Evolutionary conservation across 2,113 vertebrate species (phyloP).

Genomic region (Pachyramphus minor): DNA sequence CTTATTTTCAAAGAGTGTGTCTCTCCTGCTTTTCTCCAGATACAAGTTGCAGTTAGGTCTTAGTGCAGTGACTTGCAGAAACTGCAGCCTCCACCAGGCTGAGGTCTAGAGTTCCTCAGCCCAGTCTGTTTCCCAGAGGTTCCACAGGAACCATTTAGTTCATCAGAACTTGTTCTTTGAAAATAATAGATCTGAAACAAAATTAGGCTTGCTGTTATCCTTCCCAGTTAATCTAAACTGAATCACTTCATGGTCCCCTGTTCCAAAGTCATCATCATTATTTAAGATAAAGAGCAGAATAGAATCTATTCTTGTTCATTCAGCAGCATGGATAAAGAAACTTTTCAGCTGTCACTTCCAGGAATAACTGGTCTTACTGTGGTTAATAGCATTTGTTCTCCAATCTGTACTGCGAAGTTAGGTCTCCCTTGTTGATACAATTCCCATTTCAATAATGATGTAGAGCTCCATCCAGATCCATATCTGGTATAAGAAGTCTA

Average conservation of each 20-base stretch:
- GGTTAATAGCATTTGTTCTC: constrained; percentile 8
- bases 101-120: neutral
- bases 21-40: neutral
- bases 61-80: neutral
- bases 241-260: neutral
- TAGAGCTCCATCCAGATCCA: neutral
- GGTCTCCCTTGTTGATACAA: neutral
- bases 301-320: neutral
- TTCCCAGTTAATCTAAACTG: neutral
- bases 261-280: neutral
- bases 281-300: neutral
- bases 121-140: neutral
- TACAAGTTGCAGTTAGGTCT: neutral
- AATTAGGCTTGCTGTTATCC: neutral
- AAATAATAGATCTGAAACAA: neutral
- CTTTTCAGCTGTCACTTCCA: neutral
- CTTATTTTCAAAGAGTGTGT: neutral
- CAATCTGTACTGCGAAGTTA: neutral
- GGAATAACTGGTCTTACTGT: neutral
- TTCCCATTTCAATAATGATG: constrained; percentile 9
- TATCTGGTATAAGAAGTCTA: neutral
- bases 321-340: neutral
- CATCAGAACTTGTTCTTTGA: neutral
- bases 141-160: neutral
- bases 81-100: neutral